Percentiles rank a stretch among this genome's conserved stretches.
Conservation (phyloP, 2,888 invertebrate genomes). For the Petrophora chlorosata region DNA sequence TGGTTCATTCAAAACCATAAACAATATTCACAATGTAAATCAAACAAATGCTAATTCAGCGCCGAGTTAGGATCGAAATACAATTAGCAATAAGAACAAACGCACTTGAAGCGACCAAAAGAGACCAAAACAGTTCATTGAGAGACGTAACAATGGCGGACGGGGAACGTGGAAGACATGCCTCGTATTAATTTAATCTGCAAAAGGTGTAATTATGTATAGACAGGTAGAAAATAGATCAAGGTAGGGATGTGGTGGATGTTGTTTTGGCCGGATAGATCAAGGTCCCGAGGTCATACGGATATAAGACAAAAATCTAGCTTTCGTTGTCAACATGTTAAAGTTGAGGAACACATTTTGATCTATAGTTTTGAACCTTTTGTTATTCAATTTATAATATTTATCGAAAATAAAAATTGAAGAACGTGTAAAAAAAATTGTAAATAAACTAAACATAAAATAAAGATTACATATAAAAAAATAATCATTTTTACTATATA, state of each 20-base stretch:
- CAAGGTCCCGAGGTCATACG: neutral
- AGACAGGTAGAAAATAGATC: conserved; percentile 23
- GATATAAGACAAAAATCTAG: too few relatives aligned
- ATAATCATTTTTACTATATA: too few relatives aligned
- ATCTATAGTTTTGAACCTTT: too few relatives aligned
- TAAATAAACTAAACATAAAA: too few relatives aligned
- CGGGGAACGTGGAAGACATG: conserved; percentile 30
- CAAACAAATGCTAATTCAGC: conserved; percentile 33
- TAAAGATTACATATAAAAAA: too few relatives aligned
- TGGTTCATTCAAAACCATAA: conserved; percentile 25
- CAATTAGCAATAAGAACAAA: conserved; percentile 40
- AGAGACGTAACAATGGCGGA: conserved; percentile 38
- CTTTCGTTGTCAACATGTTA: too few relatives aligned
- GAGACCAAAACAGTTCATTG: conserved; percentile 44
- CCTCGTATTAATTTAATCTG: conserved; percentile 46
- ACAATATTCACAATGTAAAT: conserved; percentile 33
- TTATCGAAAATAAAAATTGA: too few relatives aligned
- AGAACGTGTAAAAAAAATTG: too few relatives aligned
- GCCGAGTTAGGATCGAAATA: conserved; percentile 36
- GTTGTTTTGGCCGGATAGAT: conserved; percentile 3
- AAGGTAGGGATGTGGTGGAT: conserved; percentile 7
- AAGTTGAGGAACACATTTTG: too few relatives aligned
- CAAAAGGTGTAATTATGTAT: conserved; percentile 44
- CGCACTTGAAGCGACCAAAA: conserved; percentile 44
- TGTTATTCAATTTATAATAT: too few relatives aligned